Base-by-base conservation (phyloP, 2,888 invertebrate genomes). In the Eudemis profundana region DNA sequence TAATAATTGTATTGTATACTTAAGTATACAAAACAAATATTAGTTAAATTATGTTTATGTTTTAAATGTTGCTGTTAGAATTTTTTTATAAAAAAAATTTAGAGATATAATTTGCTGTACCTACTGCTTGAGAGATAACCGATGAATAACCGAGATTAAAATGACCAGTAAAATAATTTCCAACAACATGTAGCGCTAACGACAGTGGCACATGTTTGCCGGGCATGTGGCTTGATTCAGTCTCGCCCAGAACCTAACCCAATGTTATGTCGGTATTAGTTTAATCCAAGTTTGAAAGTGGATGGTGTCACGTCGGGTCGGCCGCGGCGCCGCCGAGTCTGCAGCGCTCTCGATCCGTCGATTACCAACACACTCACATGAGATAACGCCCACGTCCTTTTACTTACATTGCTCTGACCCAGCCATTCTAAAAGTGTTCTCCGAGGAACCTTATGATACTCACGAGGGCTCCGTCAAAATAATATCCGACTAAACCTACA, bases 271-370 rank as follows among this genome's bases (percentile, higher is more conserved):
- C 23, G 54, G 19, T 50, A 42, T 40, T 50, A 23, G 50, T 40
- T 50, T 29, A 19, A 29, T 33, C 27, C 19, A 42, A 50, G 50
- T 61, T 61, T 29, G 50, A 50, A 50, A 36, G 57, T 57, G 57
- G 33, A 57, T 47, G 40, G 50, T 47, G 59, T 47, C 36, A 59
- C 57, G 63, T 40, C 23, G 47, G n/a, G 3, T 36, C 42, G 47
- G 17, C n/a, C 19, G 29, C 68, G 78, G 59, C 78, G 79, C 79
- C 78, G 47, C 63, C 68, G 68, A 70, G 78, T 79, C 78, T 79
- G 71, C 72, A 64, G 38, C 53, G 23, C 29, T 71, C 72, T 70
- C 69, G 67, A 64, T 70, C 68, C 61, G 63, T 69, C 69, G 76
- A 76, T 78, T 76, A 67, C 76, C 70, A 74, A 33, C 47, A 71